phyloP scores from a whole-genome alignment of 92 coral and sea anemone species.

The Virgularia gustaviana region DNA sequence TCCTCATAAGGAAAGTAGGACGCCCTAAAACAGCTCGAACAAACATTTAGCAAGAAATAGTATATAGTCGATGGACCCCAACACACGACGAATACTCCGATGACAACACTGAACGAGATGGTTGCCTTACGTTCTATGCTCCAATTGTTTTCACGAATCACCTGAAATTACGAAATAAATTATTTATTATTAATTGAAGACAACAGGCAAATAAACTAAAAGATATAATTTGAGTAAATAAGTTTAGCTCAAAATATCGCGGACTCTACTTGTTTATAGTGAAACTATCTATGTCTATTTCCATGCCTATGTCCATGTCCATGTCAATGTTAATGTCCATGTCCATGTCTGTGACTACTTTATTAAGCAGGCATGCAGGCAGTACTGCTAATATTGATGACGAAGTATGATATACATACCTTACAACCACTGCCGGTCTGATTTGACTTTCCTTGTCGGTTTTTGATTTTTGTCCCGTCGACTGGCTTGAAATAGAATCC shows the following conservation, averaged over 20 bases:
- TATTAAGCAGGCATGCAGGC: no score
- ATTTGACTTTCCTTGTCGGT: no score
- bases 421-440: no score
- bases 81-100: constrained; percentile 79
- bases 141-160: constrained; percentile 25
- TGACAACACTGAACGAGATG: constrained; percentile 81
- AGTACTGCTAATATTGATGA: no score
- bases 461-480: neutral
- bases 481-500: neutral
- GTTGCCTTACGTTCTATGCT: constrained; percentile 65
- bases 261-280: no score
- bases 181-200: neutral
- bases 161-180: neutral
- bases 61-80: constrained; percentile 94
- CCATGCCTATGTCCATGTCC: no score
- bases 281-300: no score
- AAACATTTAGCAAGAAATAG: constrained; percentile 67
- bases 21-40: constrained; percentile 59
- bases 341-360: no score
- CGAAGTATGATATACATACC: no score
- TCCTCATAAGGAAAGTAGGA: constrained; percentile 50
- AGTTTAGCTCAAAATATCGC: no score
- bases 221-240: no score
- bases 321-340: no score
- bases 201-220: neutral